Evolutionary conservation across 2,113 vertebrate genomes (phyloP), one percentile per base, ranked within the genome.

Genomic region (Nanorana parkeri): DNA sequence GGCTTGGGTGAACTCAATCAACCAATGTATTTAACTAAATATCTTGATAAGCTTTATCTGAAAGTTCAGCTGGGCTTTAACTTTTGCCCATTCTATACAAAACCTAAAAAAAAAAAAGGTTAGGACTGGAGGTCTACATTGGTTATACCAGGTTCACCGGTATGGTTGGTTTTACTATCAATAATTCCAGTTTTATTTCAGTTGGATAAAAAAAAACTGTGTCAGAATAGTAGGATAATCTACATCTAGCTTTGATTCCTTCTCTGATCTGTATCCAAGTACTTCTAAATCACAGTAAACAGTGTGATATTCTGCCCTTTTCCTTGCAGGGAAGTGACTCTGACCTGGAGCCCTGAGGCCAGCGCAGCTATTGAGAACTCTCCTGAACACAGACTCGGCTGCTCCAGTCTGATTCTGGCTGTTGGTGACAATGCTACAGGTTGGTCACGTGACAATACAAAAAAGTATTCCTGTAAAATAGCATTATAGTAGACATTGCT

Each of bases 361-460:
- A 85, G 84, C 23, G 56, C 84, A 6, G 17, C 83, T 0, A 1
- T 85, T 26, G 88, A 84, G 61, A 55, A 74, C 76, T 17, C 85
- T 3, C 58, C 79, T 3, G 77, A 65, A 4, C 63, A 86, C 41
- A 85, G 71, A 2, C 7, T 91, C 1, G 84, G n/a, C 29, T 94
- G 92, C 64, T 92, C 91, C 0, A 81, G 64, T 0, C 87, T 95
- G 4, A 69, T 95, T 11, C 66, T 94, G 19, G 92, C 89, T 0
- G 68, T 94, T 2, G 94, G 94, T 3, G 87, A 85, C 19, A 94
- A 90, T 41, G 91, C 94, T 2, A 85, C 90, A 86, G 93, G 94
- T 94, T 15, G 85, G 93, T 84, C 3, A 60, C 3, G 56, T 19
- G 2, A 2, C 20, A n/a, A n/a, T n/a, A 7, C 3, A 20, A 1